These are phyloP conservation scores for Bucorvus abyssinicus DNA, from an alignment of 2,797 vertebrate genomes.

Conservation along the genomic window DNA sequence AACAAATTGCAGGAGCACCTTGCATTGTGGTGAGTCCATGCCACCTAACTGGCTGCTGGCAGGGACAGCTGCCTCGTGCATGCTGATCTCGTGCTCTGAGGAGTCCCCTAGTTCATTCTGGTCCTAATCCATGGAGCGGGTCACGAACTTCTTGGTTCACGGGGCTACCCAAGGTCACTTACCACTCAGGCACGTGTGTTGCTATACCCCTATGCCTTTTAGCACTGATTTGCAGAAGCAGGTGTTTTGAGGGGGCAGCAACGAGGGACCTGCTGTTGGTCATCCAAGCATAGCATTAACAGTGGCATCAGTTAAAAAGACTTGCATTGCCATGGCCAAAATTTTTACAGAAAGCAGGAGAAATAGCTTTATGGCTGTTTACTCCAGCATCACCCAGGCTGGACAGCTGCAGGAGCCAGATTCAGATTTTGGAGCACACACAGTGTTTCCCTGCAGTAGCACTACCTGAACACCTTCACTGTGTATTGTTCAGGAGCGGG, in stretches of 20 bases:
- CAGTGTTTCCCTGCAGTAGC: background rate
- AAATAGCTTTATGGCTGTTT: background rate
- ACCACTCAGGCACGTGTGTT: accelerated
- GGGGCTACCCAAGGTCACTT: background rate
- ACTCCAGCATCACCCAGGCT: background rate
- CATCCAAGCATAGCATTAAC: background rate
- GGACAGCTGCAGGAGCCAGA: background rate
- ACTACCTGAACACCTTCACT: background rate
- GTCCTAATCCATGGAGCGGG: background rate
- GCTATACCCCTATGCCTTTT: background rate
- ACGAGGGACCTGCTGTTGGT: accelerated
- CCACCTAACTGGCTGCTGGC: background rate
- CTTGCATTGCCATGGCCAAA: background rate
- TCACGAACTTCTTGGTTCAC: background rate
- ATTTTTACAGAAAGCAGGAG: background rate
- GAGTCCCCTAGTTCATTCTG: background rate
- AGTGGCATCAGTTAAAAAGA: background rate
- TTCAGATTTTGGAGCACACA: background rate
- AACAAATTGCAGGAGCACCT: background rate
- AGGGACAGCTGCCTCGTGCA: background rate
- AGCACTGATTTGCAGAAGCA: background rate
- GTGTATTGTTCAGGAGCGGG: background rate
- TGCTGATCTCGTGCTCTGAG: accelerated
- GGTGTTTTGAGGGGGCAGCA: background rate
- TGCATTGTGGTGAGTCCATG: accelerated